These are phyloP conservation scores for Clarias pachynema DNA, from an alignment of 2,797 vertebrate species.

Conservation along the genomic window DNA sequence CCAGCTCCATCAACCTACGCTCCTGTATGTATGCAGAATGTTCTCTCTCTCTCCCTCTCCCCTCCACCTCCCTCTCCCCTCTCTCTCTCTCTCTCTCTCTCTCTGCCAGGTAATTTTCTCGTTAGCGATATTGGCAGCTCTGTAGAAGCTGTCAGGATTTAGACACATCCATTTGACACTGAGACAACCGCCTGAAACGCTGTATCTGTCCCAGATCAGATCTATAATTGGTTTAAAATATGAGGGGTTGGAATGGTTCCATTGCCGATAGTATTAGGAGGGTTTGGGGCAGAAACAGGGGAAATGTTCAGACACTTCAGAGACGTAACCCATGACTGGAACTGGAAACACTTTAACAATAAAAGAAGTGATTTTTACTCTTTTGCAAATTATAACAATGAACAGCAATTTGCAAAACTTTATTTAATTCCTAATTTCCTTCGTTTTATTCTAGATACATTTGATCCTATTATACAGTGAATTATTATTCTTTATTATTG, in stretches of 20 bases:
- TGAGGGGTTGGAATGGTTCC: background rate
- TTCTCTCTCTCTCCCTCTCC: background rate
- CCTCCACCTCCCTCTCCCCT: no score
- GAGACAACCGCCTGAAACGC: background rate
- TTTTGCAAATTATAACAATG: background rate
- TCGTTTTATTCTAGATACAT: background rate
- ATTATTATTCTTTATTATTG: background rate
- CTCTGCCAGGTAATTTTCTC: background rate
- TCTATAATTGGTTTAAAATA: background rate
- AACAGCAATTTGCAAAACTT: background rate
- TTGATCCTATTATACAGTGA: background rate
- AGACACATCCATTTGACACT: background rate
- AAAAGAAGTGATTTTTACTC: background rate
- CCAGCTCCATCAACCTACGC: background rate
- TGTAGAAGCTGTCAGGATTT: background rate
- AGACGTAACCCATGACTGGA: background rate
- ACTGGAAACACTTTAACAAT: background rate
- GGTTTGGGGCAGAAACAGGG: background rate
- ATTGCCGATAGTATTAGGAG: background rate
- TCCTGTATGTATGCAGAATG: background rate
- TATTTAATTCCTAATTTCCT: background rate
- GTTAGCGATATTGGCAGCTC: background rate
- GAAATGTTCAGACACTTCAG: background rate
- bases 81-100: background rate
- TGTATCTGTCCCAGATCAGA: background rate